Percentiles rank a stretch among this genome's conserved stretches.
These are phyloP conservation scores for Microtus ochrogaster DNA, from an alignment of 2,113 vertebrate genomes.

Conservation along the genomic window DNA sequence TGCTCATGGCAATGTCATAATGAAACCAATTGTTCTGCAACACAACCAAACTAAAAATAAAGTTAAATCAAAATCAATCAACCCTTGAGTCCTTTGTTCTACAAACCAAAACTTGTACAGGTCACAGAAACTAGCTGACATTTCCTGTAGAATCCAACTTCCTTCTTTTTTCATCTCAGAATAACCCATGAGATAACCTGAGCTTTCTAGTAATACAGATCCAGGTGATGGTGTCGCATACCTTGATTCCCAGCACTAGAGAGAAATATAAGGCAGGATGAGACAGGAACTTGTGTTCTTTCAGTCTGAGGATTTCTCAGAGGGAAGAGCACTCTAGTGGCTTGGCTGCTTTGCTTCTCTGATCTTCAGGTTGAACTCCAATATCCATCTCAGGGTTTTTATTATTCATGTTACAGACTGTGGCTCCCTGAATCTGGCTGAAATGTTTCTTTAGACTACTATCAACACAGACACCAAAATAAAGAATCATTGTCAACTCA, in stretches of 20 bases:
- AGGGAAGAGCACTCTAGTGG: too few relatives aligned
- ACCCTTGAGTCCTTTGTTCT: neutral
- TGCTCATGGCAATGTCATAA: neutral
- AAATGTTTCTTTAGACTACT: constrained; percentile 8
- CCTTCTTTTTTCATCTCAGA: neutral
- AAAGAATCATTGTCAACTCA: neutral
- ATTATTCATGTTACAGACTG: too few relatives aligned
- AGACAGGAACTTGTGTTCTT: too few relatives aligned
- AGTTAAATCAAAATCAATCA: constrained; percentile 36
- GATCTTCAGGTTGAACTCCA: too few relatives aligned
- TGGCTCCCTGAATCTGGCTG: neutral
- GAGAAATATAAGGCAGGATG: too few relatives aligned
- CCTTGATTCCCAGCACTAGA: too few relatives aligned
- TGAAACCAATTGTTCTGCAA: neutral
- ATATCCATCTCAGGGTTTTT: too few relatives aligned
- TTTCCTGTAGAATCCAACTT: constrained; percentile 34
- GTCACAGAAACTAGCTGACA: neutral
- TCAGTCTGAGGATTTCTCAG: too few relatives aligned
- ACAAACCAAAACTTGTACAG: neutral
- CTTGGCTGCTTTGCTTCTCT: too few relatives aligned
- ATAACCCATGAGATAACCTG: neutral
- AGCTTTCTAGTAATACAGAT: too few relatives aligned
- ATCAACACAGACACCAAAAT: constrained; percentile 7
- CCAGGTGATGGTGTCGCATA: too few relatives aligned
- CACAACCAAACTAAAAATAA: neutral